A percentile compares a stretch with the other conserved stretches of the same genome.
These are phyloP conservation scores for Miichthys miiuy DNA, from an alignment of 2,797 vertebrate species.

Conservation along the genomic window DNA sequence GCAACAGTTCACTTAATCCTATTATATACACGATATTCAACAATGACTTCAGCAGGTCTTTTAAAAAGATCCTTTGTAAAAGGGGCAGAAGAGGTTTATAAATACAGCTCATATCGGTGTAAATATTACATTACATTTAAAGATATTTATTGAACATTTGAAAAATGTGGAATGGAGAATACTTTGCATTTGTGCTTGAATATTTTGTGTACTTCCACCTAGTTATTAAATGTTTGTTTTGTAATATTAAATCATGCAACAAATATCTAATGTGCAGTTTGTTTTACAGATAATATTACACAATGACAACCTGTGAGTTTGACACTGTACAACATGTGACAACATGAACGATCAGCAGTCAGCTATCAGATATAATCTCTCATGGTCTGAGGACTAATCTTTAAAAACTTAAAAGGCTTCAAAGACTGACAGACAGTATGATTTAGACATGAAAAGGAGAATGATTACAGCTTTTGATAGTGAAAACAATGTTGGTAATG, in stretches of 20 bases:
- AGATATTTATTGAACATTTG: conserved; percentile 25
- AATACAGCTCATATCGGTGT: conserved; percentile 19
- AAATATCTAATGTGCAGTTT: conserved; percentile 26
- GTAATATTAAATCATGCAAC: conserved; percentile 33
- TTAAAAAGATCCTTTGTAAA: conserved; percentile 94
- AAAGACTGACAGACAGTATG: background rate
- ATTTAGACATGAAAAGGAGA: background rate
- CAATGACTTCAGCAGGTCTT: conserved; percentile 93
- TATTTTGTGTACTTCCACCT: conserved; percentile 14
- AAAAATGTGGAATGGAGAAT: conserved; percentile 27
- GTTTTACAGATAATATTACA: conserved; percentile 25
- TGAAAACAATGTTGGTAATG: conserved; percentile 4
- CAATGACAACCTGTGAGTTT: conserved; percentile 12
- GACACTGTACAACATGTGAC: conserved; percentile 16
- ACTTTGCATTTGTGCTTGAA: conserved; percentile 18
- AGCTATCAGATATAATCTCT: background rate
- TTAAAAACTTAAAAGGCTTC: background rate
- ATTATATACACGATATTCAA: conserved; percentile 97
- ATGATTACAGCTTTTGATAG: background rate
- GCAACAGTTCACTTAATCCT: conserved; percentile 95
- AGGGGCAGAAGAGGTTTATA: conserved; percentile 81
- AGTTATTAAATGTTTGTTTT: conserved; percentile 28
- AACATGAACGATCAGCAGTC: conserved; percentile 9
- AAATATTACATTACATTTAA: conserved; percentile 16
- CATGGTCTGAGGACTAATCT: background rate